These are phyloP conservation scores for Frieseomelitta varia DNA, from an alignment of 1,140 invertebrate species.

Conservation along the genomic window DNA sequence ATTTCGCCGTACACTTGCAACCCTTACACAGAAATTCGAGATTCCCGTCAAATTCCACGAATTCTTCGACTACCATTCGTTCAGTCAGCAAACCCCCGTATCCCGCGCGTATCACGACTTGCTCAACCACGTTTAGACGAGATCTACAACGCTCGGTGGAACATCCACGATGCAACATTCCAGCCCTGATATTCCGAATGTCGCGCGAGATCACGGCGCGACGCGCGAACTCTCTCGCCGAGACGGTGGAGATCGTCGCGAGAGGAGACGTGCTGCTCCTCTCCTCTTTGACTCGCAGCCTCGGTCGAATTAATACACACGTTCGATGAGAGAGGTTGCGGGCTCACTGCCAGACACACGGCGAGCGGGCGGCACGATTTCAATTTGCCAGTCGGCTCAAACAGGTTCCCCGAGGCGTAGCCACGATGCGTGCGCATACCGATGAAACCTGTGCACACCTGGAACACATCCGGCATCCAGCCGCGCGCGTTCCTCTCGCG, in stretches of 20 bases:
- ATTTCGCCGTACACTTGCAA: not conserved
- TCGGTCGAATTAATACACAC: constrained; percentile 65
- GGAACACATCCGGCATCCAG: constrained; percentile 24
- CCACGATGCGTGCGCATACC: constrained; percentile 40
- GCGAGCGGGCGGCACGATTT: constrained; percentile 57
- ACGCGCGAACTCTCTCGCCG: no score
- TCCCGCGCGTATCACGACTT: not conserved
- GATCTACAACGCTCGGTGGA: not conserved
- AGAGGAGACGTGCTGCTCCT: not conserved
- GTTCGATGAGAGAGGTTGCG: constrained; percentile 66
- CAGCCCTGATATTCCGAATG: not conserved
- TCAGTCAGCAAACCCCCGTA: not conserved
- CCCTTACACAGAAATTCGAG: not conserved
- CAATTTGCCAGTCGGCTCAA: constrained; percentile 73
- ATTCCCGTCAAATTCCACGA: not conserved
- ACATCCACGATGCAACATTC: not conserved
- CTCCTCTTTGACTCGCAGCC: constrained; percentile 55
- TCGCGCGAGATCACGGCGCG: not conserved
- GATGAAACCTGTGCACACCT: constrained; percentile 39
- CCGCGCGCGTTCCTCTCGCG: constrained; percentile 1
- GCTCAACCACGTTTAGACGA: not conserved
- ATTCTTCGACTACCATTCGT: not conserved
- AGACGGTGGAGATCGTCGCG: no score
- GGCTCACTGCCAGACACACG: constrained; percentile 51
- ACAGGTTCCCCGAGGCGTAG: constrained; percentile 67